Conservation (phyloP, 1,140 invertebrate species). For the Neodiprion virginianus region DNA sequence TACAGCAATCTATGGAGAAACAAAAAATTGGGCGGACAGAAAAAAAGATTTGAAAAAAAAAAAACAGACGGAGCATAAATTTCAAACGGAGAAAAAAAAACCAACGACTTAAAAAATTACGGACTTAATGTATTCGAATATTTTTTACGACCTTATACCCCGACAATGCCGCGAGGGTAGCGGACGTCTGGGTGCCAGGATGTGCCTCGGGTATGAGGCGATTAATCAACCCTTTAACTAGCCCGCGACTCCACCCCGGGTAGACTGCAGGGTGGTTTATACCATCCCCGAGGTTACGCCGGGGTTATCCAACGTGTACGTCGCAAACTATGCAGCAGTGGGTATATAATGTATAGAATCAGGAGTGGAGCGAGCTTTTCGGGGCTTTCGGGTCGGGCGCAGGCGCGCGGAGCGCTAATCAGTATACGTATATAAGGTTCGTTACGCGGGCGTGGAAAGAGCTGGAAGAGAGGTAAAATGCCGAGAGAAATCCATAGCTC, state of each 20-base stretch:
- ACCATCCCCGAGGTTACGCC: conserved; percentile 25
- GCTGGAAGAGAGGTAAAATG: background rate
- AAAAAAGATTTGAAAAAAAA: background rate
- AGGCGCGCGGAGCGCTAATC: conserved; percentile 31
- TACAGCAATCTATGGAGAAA: too few relatives aligned
- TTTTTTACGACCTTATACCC: background rate
- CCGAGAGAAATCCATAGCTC: conserved; percentile 31
- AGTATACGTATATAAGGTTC: conserved; percentile 21
- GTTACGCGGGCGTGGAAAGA: too few relatives aligned
- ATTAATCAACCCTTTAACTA: conserved; percentile 40
- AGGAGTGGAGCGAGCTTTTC: background rate
- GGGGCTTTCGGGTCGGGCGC: background rate
- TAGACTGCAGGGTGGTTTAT: background rate
- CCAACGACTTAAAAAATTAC: background rate
- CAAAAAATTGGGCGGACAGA: too few relatives aligned
- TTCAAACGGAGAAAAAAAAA: background rate
- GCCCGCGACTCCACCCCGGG: background rate
- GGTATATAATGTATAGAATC: background rate
- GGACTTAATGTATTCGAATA: background rate
- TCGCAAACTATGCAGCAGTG: conserved; percentile 19
- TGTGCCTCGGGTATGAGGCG: too few relatives aligned
- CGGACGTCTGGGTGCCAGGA: background rate
- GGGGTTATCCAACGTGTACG: conserved; percentile 15
- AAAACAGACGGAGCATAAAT: background rate
- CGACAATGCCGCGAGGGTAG: background rate